Evolutionary conservation across 1,140 invertebrate species (phyloP).

Genomic region (Drosophila navojoa): DNA sequence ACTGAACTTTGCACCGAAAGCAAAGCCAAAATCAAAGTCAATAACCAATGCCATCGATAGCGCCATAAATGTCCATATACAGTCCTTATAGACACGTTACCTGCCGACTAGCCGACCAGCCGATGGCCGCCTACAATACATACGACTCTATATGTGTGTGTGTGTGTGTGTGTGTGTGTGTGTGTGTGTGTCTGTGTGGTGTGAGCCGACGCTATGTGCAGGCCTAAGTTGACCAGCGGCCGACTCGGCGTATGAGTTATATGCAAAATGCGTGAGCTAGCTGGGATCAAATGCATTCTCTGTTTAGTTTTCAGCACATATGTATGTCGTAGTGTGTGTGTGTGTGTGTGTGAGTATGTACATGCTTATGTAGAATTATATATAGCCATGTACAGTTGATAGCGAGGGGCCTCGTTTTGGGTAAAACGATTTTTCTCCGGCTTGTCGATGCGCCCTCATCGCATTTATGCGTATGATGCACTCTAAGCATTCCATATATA

Average conservation of each 20-base stretch:
- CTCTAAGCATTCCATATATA: not conserved
- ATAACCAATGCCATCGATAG: slow-evolving; percentile 81
- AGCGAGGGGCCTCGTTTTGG: slow-evolving; percentile 39
- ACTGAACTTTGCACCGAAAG: slow-evolving; percentile 36
- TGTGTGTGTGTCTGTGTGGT: not conserved
- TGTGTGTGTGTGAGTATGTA: slow-evolving; percentile 25
- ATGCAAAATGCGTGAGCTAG: slow-evolving; percentile 57
- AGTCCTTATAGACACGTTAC: slow-evolving; percentile 11
- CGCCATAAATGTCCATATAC: slow-evolving; percentile 60
- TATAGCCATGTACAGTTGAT: slow-evolving; percentile 14
- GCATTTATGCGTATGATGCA: slow-evolving; percentile 11
- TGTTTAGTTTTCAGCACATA: slow-evolving; percentile 49
- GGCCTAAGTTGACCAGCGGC: slow-evolving; percentile 56
- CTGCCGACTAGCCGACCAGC: not conserved
- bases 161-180: slow-evolving; percentile 12
- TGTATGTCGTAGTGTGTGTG: slow-evolving; percentile 9
- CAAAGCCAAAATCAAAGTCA: slow-evolving; percentile 69
- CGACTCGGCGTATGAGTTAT: slow-evolving; percentile 69
- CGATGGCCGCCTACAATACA: not conserved
- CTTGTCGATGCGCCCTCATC: slow-evolving; percentile 61
- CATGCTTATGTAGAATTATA: slow-evolving; percentile 3
- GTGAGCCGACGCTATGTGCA: slow-evolving; percentile 14
- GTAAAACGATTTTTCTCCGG: slow-evolving; percentile 61
- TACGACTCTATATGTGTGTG: not conserved
- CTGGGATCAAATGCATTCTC: slow-evolving; percentile 61